A percentile compares a stretch with the other conserved stretches of the same genome.
Evolutionary conservation across 2,888 invertebrate genomes (phyloP).

Genomic region (Aporophyla lueneburgensis): DNA sequence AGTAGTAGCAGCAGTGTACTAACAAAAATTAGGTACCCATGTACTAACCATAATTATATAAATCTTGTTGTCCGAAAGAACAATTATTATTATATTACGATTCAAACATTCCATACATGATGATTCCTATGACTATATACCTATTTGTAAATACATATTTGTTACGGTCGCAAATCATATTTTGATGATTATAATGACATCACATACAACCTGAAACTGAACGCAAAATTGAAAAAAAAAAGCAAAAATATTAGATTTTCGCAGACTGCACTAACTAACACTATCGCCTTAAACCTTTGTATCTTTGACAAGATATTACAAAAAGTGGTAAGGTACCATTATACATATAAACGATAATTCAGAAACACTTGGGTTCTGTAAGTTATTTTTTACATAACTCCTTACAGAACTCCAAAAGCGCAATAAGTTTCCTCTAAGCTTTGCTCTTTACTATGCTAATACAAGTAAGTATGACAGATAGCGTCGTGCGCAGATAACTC

Average conservation of each 20-base stretch:
- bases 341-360: neutral
- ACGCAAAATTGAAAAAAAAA: neutral
- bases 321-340: too few relatives aligned
- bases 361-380: neutral
- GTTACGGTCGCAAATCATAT: neutral
- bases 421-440: neutral
- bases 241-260: neutral
- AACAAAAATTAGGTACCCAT: neutral
- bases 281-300: neutral
- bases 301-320: neutral
- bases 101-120: neutral
- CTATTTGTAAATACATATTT: neutral
- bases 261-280: neutral
- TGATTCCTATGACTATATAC: neutral
- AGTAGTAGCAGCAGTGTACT: neutral
- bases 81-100: neutral
- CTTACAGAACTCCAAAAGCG: neutral
- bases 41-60: neutral
- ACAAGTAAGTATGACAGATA: constrained; percentile 11
- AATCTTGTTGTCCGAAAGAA: neutral
- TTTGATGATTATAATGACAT: neutral
- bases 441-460: neutral
- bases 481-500: neutral
- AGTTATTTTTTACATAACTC: neutral
- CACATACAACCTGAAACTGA: neutral